Evolutionary conservation across 2,888 invertebrate species (phyloP).

Genomic region (Phania funesta): DNA sequence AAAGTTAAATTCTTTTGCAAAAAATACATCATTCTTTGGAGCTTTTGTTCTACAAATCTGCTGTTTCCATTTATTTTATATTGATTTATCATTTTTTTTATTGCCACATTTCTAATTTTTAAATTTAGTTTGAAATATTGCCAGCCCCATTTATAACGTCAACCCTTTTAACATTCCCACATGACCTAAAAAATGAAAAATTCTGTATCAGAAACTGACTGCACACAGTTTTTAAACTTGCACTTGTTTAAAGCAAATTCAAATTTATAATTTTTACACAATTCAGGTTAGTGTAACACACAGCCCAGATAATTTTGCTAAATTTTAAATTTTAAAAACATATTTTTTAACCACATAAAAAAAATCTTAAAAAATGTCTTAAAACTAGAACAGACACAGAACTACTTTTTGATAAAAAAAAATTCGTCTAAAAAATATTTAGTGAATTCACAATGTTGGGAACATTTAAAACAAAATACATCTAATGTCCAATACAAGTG

Average conservation of each 20-base stretch:
- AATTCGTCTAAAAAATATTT: conserved; percentile 15
- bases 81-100: too few relatives aligned
- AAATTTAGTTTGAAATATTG: neutral
- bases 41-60: too few relatives aligned
- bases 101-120: neutral
- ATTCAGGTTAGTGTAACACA: conserved; percentile 38
- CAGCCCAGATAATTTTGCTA: conserved; percentile 59
- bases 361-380: conserved; percentile 26
- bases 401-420: neutral
- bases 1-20: too few relatives aligned
- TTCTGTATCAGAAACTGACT: neutral
- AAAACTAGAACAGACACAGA: conserved; percentile 44
- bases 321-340: conserved; percentile 51
- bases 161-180: conserved; percentile 52
- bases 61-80: too few relatives aligned
- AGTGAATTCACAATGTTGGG: conserved; percentile 5
- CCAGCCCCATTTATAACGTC: neutral
- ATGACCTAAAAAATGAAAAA: conserved; percentile 40
- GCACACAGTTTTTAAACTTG: conserved; percentile 30
- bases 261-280: conserved; percentile 33
- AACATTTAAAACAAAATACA: neutral
- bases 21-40: too few relatives aligned
- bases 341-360: neutral
- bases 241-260: conserved; percentile 7
- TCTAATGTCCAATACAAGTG: neutral